Evolutionary conservation across 2,113 vertebrate genomes (phyloP), one percentile per base, ranked within the genome.

Genomic region (Tylochromis polylepis): DNA sequence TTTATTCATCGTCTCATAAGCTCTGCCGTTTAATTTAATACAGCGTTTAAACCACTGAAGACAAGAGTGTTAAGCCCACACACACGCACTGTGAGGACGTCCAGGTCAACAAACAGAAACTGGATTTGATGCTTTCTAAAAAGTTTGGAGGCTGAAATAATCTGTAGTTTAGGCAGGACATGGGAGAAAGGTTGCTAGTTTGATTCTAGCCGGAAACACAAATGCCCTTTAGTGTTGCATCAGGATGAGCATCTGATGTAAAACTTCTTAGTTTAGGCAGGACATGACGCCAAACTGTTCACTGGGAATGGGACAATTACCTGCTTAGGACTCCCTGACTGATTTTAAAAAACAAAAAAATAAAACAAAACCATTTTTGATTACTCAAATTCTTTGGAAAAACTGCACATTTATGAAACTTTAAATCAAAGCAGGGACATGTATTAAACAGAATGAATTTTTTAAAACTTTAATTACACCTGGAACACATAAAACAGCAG

Each of bases 251-350:
- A 62, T 62, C 1, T 0, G 10, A 65, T 65, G 0, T 65, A 65
- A 0, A 65, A 36, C 31, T 8, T 36, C 6, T 65, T 38, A 65
- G 22, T 46, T 72, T 6, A 72, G 14, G 0, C 38, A 46, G 65
- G 38, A 70, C 65, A 43, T 22, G 24, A 2, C 24, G 5, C 65
- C n/a, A 72, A 46, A 46, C 0, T 72, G 38, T 46, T 46, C 14
- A 72, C 65, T 43, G 36, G 36, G 12, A 70, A 70, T 43, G 38
- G 65, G n/a, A 43, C n/a, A 70, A 16, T 41, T 24, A 70, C 36
- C 41, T 12, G 11, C 11, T 11, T 4, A 43, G 41, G 11, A 43
- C 11, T 11, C 4, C 41, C 41, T 11, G 41, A 11, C 41, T 43
- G 41, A 43, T 10, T 8, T 9, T n/a, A 38, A 38, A 38, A 9